Conservation (phyloP, 2,888 invertebrate genomes). For the Ditula angustiorana region DNA sequence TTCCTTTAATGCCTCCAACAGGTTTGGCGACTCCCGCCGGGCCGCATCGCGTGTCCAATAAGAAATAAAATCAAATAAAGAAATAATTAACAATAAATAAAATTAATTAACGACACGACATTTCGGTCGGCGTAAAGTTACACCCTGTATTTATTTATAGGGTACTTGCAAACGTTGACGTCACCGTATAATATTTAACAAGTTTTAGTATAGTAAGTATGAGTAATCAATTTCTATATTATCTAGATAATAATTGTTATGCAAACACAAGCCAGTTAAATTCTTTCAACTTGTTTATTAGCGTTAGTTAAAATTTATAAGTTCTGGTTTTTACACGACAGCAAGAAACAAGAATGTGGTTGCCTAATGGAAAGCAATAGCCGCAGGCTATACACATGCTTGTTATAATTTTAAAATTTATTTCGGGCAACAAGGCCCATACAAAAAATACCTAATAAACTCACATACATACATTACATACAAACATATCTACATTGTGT, state of each 20-base stretch:
- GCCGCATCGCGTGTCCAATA: conserved; percentile 45
- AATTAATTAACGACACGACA: conserved; percentile 73
- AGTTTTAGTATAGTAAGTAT: too few relatives aligned
- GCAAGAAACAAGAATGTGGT: too few relatives aligned
- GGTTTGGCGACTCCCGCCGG: conserved; percentile 67
- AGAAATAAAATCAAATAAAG: conserved; percentile 33
- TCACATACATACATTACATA: too few relatives aligned
- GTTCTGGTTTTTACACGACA: too few relatives aligned
- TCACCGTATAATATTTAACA: too few relatives aligned
- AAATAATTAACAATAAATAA: conserved; percentile 68
- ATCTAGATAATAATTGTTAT: neutral
- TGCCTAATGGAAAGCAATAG: too few relatives aligned
- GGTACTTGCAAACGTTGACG: neutral
- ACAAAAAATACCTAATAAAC: too few relatives aligned
- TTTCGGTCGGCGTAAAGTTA: conserved; percentile 67
- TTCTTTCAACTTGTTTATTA: neutral
- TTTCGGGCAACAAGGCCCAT: too few relatives aligned
- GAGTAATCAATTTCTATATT: neutral
- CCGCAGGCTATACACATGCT: too few relatives aligned
- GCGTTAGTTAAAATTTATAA: neutral
- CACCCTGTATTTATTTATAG: conserved; percentile 51
- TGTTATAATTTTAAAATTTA: too few relatives aligned
- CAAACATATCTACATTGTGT: too few relatives aligned
- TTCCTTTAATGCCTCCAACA: conserved; percentile 60
- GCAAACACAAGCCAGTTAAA: neutral